Evolutionary conservation across 2,888 invertebrate genomes (phyloP).

Genomic region (Mongoloraphidia duomilia): DNA sequence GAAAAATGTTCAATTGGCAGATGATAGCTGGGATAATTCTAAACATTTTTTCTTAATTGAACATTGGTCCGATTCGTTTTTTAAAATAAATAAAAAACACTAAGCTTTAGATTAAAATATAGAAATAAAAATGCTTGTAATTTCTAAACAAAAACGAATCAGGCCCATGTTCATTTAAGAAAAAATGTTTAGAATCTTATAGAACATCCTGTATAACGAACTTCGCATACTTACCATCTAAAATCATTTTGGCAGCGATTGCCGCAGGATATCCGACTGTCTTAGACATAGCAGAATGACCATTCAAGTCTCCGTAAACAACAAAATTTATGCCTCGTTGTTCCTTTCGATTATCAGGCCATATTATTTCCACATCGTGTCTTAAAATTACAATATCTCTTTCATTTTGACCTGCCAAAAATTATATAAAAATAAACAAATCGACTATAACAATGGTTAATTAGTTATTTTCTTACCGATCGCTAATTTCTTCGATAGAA

Average conservation of each 20-base stretch:
- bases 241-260: constrained; percentile 93
- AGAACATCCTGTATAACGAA: no score
- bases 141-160: no score
- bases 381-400: constrained; percentile 88
- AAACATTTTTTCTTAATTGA: neutral
- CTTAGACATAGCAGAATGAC: constrained; percentile 93
- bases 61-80: neutral
- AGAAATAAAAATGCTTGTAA: no score
- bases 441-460: neutral
- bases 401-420: constrained; percentile 52
- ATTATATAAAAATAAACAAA: neutral
- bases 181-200: no score
- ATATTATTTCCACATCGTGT: constrained; percentile 83
- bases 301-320: constrained; percentile 64
- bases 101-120: no score
- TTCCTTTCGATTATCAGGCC: constrained; percentile 79
- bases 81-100: no score
- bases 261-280: constrained; percentile 89
- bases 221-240: constrained; percentile 56
- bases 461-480: constrained; percentile 40
- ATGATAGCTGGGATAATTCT: no score
- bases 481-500: constrained; percentile 65
- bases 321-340: constrained; percentile 74
- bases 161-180: no score
- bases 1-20: no score